Conservation (phyloP, 2,113 vertebrate genomes). For the Xenus cinereus region DNA sequence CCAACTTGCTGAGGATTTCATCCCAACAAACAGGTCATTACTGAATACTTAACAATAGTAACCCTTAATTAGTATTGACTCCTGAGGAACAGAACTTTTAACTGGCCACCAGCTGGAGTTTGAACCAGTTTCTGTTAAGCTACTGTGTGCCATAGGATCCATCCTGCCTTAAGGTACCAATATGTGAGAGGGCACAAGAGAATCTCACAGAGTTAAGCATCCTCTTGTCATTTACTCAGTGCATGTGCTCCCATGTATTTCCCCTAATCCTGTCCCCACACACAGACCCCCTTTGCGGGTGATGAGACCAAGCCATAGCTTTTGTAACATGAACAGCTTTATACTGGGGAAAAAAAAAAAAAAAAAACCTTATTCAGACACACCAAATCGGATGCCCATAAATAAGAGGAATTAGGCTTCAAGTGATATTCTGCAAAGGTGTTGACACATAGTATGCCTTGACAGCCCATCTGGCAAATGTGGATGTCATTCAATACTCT, state of each 20-base stretch:
- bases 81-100: not conserved
- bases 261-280: not conserved
- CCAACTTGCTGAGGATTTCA: not conserved
- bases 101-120: not conserved
- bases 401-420: slow-evolving; percentile 46
- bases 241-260: too few species aligned
- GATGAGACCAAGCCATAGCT: not conserved
- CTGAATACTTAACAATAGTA: not conserved
- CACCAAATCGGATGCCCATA: slow-evolving; percentile 25
- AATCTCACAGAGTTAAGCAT: not conserved
- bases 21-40: not conserved
- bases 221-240: not conserved
- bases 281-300: not conserved
- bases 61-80: accelerated
- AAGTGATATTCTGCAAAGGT: slow-evolving; percentile 47
- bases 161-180: not conserved
- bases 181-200: not conserved
- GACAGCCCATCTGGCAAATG: slow-evolving; percentile 65
- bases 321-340: not conserved
- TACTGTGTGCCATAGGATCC: not conserved
- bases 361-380: slow-evolving; percentile 8
- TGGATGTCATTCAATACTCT: slow-evolving; percentile 63
- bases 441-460: slow-evolving; percentile 51
- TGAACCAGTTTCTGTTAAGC: not conserved
- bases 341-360: not conserved